Conservation (phyloP, 2,797 vertebrate species). For the Buphagus erythrorhynchus region DNA sequence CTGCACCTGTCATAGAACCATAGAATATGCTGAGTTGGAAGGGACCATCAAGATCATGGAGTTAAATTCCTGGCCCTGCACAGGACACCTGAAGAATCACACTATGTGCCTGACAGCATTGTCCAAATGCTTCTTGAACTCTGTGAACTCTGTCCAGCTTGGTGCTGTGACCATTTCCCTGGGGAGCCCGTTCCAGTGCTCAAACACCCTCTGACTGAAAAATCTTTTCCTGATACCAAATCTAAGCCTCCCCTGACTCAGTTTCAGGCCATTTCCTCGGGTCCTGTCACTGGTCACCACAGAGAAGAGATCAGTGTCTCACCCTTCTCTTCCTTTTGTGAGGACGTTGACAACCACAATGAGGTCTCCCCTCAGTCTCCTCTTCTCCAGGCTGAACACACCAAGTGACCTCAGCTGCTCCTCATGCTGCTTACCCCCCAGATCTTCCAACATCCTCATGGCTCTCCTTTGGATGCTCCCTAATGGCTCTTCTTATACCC, state of each 20-base stretch:
- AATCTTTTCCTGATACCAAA: background rate
- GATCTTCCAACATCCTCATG: background rate
- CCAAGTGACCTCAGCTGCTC: background rate
- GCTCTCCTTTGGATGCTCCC: background rate
- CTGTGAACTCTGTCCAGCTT: background rate
- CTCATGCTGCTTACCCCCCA: background rate
- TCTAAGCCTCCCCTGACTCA: background rate
- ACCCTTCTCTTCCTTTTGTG: accelerated
- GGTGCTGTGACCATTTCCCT: background rate
- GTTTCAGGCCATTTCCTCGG: background rate
- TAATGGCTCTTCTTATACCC: background rate
- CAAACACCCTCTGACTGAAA: background rate
- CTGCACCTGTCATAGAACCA: background rate
- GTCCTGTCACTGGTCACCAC: background rate
- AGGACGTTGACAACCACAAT: background rate
- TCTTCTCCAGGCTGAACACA: background rate
- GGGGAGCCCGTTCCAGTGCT: background rate
- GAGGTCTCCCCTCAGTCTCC: background rate
- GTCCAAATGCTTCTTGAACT: background rate
- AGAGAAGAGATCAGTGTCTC: background rate
- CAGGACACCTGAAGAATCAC: background rate
- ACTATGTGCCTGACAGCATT: background rate
- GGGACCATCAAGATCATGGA: background rate
- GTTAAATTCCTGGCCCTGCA: background rate
- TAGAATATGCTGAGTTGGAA: background rate